phyloP scores from a whole-genome alignment of 2,888 invertebrate species.

The Epirrhoe tristata region DNA sequence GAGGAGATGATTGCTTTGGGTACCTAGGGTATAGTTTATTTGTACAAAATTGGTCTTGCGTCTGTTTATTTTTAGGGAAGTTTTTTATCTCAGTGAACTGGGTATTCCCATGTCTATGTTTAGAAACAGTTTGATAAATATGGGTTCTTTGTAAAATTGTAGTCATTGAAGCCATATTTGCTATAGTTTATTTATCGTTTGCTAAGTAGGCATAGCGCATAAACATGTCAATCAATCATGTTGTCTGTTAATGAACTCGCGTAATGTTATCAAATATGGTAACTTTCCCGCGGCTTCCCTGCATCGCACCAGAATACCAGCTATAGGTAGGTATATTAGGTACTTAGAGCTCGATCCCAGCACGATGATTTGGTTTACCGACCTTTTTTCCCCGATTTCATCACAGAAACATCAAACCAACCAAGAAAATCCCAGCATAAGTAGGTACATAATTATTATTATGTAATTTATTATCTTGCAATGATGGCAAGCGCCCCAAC shows the following conservation, averaged over 20 bases:
- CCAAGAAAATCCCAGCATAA: too few relatives aligned
- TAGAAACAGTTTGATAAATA: not conserved
- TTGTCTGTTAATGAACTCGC: conserved; percentile 11
- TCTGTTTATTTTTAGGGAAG: not conserved
- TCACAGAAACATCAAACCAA: too few relatives aligned
- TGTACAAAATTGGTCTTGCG: not conserved
- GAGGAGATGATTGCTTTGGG: not conserved
- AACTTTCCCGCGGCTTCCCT: not conserved
- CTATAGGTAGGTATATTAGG: too few relatives aligned
- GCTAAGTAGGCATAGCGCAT: conserved; percentile 1
- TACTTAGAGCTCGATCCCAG: too few relatives aligned
- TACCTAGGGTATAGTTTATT: not conserved
- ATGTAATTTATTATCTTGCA: too few relatives aligned
- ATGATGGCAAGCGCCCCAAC: too few relatives aligned
- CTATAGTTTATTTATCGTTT: conserved; percentile 6
- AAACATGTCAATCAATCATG: conserved; percentile 20
- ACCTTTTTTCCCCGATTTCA: too few relatives aligned
- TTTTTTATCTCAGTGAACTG: not conserved
- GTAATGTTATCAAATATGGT: conserved; percentile 1
- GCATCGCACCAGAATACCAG: too few relatives aligned
- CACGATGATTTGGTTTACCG: too few relatives aligned
- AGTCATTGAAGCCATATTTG: not conserved
- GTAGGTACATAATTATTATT: too few relatives aligned
- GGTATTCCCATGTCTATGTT: not conserved
- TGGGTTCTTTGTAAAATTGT: not conserved